Evolutionary conservation across 2,888 invertebrate genomes (phyloP).

Genomic region (Patella ulyssiponensis): DNA sequence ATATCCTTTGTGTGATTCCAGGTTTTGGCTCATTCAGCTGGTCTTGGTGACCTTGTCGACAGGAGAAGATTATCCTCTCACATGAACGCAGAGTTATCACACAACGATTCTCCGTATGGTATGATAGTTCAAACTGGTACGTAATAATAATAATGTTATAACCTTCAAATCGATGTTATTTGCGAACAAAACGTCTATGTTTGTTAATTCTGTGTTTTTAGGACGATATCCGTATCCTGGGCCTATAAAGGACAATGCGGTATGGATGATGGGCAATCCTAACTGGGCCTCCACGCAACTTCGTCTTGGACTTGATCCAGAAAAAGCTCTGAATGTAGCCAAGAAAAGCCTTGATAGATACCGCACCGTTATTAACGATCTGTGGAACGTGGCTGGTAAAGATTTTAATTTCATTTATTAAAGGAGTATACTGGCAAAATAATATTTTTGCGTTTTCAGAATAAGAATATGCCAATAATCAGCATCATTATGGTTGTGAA

Average conservation of each 20-base stretch:
- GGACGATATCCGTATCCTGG: neutral
- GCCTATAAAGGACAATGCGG: neutral
- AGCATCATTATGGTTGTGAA: too few species aligned
- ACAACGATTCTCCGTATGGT: neutral
- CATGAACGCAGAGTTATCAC: neutral
- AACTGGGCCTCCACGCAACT: neutral
- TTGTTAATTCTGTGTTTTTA: neutral
- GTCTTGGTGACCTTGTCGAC: neutral
- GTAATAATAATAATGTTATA: neutral
- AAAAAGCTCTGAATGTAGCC: neutral
- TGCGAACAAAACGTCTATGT: too few species aligned
- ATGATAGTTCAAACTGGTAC: conserved; percentile 1
- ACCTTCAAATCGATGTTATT: too few species aligned
- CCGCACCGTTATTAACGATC: neutral
- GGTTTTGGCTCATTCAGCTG: conserved; percentile 7
- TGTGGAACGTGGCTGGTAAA: neutral
- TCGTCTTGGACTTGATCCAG: neutral
- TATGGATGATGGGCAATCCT: conserved; percentile 10
- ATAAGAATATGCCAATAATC: too few species aligned
- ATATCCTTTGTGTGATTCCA: neutral
- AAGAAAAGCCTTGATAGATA: neutral
- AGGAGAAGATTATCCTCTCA: neutral
- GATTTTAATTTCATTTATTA: too few species aligned
- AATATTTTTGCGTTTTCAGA: too few species aligned
- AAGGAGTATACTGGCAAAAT: too few species aligned